Evolutionary conservation across 2,113 vertebrate genomes (phyloP), one percentile per base, ranked within the genome.

Genomic region (Albula goreensis): DNA sequence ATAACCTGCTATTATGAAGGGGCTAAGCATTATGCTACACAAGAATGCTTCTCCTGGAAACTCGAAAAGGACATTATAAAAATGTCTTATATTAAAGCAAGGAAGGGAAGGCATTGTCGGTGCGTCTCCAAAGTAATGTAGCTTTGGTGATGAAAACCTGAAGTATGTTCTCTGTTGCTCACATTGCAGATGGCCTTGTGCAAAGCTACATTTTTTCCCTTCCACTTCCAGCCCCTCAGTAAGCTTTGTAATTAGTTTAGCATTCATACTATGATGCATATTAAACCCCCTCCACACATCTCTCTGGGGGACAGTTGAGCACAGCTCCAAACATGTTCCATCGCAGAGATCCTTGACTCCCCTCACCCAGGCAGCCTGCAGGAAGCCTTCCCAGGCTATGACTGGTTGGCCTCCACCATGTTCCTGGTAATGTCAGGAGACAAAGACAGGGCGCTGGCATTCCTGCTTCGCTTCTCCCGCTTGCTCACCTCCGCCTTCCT

Each of bases 361-460:
- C 11, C 8, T 2, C 51, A 41, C 25, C 1, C 93, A 98, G 97
- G 91, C 88, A 94, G 94, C 90, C 93, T 96, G 87, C 96, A 91
- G 87, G 94, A 93, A 2, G 86, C 2, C 80, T 97, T 90, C 50
- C 80, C 94, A 50, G 96, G 96, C 89, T 94, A 98, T 7, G 98
- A 99, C 91, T 99, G 98, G 98, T 96, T 99, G 94, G 93, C 91
- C 0, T 97, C 96, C 88, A 97, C 97, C 3, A 88, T 97, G 8
- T 99, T 99, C 92, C 94, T 99, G 87, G 90, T 99, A 74, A 96
- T 97, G 97, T 90, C 93, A 0, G 98, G 97, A 13, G 92, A 98
- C 4, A 48, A n/a, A 82, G 92, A 96, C 48, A 96, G 94, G 82
- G 96, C 97, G 12, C 90, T 97, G 60, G 83, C 0, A 0, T 93